Percentiles rank a stretch among this genome's conserved stretches.
Evolutionary conservation across 2,113 vertebrate genomes (phyloP).

Genomic region (Seriola quinqueradiata): DNA sequence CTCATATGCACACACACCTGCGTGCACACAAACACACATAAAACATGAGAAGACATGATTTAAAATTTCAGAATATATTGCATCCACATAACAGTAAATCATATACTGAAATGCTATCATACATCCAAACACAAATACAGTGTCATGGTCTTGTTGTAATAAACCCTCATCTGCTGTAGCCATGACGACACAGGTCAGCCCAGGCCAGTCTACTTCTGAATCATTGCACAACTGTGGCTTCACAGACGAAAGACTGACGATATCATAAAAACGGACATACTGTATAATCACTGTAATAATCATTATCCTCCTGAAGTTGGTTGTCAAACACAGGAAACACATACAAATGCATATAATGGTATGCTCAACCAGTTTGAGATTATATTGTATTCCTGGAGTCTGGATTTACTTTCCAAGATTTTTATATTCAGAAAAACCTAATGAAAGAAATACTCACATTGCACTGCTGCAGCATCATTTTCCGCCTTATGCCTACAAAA

Average conservation of each 20-base stretch:
- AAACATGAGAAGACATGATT: constrained; percentile 29
- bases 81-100: constrained; percentile 47
- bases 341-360: background rate
- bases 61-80: constrained; percentile 61
- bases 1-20: background rate
- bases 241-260: background rate
- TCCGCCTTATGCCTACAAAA: constrained; percentile 3
- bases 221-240: constrained; percentile 13
- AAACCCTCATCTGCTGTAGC: constrained; percentile 12
- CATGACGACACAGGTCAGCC: constrained; percentile 1
- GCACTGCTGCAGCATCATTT: constrained; percentile 17
- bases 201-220: constrained; percentile 10
- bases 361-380: constrained; percentile 10
- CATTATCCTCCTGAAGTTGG: background rate
- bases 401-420: background rate
- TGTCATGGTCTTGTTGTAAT: constrained; percentile 50
- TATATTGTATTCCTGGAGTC: background rate
- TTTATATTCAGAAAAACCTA: constrained; percentile 6
- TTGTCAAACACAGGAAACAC: constrained; percentile 26
- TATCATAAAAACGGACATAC: constrained; percentile 10
- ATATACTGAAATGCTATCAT: constrained; percentile 51
- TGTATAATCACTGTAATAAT: background rate
- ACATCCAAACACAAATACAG: constrained; percentile 53
- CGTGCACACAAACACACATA: background rate
- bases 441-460: constrained; percentile 26